Base-by-base conservation (phyloP, 2,888 invertebrate genomes). In the Caenorhabditis macrosperma region DNA sequence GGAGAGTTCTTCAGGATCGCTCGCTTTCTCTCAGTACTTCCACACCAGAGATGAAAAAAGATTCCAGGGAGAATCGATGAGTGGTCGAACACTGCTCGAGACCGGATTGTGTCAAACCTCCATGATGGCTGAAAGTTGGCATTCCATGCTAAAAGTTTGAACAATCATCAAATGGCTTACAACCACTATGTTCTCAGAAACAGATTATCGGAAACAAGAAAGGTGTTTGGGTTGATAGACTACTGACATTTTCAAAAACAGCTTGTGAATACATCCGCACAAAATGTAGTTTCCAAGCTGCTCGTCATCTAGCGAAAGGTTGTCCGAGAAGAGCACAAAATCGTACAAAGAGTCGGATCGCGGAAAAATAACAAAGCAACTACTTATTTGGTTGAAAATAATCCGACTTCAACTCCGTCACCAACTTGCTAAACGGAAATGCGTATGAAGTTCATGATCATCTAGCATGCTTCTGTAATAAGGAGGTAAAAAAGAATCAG, bases 121-220 rank as follows among this genome's bases (percentile, higher is more conserved):
- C 1, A 69, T 69, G 69, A 60, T 33, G 12, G 33, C 59, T 5
- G 69, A 69, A 30, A 12, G 22, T 1, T 69, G 48, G 48, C 59
- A 69, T 50, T 35, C 20, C 1, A 9, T 50, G 2, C 20, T 69
- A 22, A 69, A 68, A 22, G 50, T 54, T n/a, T n/a, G n/a, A n/a
- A n/a, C n/a, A n/a, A 15, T 12, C 4, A 26, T 15, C 15, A 30
- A 7, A 9, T n/a, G 1, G 30, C 4, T 54, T 28, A 0, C n/a
- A 0, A 30, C 0, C 17, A n/a, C 17, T 9, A 5, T 4, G 15
- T 35, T 35, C 41, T 59, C 22, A 59, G 61, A 46, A 15, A 12
- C 1, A 33, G 2, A 33, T 69, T 38, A 24, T 59, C 12, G 38
- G n/a, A 4, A 20, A 15, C 3, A 60, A 50, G 24, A 48, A 20